phyloP scores from a whole-genome alignment of 2,888 invertebrate species.

The Hyposoter didymator region DNA sequence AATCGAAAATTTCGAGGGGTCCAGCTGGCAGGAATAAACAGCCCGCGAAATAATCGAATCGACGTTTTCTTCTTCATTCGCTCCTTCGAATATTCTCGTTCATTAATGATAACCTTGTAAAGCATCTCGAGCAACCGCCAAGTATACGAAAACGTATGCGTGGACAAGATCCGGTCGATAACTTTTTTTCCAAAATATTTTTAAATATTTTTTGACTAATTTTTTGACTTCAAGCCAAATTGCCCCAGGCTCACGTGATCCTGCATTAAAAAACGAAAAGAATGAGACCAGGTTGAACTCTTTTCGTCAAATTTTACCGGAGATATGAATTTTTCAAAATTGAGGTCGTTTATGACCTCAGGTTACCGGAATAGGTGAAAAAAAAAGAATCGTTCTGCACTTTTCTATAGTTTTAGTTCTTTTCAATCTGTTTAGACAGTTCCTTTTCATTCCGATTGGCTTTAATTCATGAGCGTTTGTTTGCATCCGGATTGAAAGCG shows the following conservation, averaged over 20 bases:
- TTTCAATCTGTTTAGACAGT: neutral
- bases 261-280: no score
- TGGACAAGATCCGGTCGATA: neutral
- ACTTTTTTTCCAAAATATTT: no score
- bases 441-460: neutral
- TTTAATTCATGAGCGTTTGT: neutral
- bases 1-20: constrained; percentile 63
- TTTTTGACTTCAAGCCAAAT: no score
- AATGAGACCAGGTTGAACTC: no score
- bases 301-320: no score
- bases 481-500: neutral
- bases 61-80: constrained; percentile 59
- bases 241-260: no score
- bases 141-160: neutral
- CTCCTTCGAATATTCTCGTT: constrained; percentile 37
- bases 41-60: constrained; percentile 70
- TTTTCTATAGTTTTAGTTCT: neutral
- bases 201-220: no score
- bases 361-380: no score
- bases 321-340: neutral
- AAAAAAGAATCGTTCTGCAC: neutral
- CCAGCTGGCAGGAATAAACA: constrained; percentile 70
- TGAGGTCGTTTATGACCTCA: no score
- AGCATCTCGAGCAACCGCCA: neutral
- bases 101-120: neutral